Conservation (phyloP, 2,888 invertebrate genomes). For the Plagodis pulveraria region DNA sequence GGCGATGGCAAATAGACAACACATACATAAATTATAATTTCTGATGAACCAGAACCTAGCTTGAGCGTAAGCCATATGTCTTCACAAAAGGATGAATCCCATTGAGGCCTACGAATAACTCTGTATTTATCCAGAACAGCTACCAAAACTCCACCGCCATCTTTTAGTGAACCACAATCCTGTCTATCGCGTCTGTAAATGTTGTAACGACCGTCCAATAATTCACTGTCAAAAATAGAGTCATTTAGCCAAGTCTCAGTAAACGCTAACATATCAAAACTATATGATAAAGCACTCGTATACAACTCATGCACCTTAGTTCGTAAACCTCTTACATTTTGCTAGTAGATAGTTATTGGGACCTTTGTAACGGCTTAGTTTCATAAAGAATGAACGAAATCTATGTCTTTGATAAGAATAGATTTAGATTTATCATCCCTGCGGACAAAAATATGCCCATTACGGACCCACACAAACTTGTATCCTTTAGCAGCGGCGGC, state of each 20-base stretch:
- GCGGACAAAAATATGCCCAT: conserved; percentile 2
- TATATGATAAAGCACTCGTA: not conserved
- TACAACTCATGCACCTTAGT: not conserved
- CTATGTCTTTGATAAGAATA: not conserved
- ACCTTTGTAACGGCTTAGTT: not conserved
- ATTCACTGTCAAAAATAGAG: not conserved
- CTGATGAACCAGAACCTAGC: not conserved
- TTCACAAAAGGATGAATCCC: conserved; percentile 3
- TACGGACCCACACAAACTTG: conserved; percentile 2
- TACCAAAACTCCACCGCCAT: conserved; percentile 1
- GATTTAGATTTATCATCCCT: conserved; percentile 4
- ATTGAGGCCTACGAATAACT: not conserved
- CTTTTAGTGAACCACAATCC: not conserved
- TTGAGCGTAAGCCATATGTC: not conserved
- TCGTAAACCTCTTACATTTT: conserved; percentile 9
- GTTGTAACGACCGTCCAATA: conserved; percentile 1
- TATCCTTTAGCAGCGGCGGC: too few relatives aligned
- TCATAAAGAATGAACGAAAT: conserved; percentile 4
- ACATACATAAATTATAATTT: not conserved
- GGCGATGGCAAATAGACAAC: not conserved
- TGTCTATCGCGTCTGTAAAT: conserved; percentile 2
- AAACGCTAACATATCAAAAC: conserved; percentile 1
- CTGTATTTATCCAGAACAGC: not conserved
- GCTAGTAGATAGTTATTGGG: not conserved
- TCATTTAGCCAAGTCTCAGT: conserved; percentile 2